phyloP scores from a whole-genome alignment of 2,888 invertebrate species.

The Minunthozetes semirufus region DNA sequence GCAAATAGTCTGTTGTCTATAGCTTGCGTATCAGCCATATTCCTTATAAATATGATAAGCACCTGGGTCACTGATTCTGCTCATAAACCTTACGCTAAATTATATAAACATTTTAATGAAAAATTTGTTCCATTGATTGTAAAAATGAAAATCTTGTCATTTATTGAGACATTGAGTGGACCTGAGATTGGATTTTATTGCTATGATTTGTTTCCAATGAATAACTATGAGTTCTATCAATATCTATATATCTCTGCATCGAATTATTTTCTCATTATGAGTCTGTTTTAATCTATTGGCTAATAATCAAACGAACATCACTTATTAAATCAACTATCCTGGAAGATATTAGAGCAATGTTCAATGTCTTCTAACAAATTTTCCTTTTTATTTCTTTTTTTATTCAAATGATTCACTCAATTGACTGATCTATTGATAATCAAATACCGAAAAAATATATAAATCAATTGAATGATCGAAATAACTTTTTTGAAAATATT shows the following conservation, averaged over 20 bases:
- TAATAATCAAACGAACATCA: too few species aligned
- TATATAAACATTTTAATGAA: background rate
- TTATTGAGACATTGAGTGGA: background rate
- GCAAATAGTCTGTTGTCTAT: background rate
- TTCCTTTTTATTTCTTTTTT: too few species aligned
- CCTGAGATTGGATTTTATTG: background rate
- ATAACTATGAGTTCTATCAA: slow-evolving; percentile 5
- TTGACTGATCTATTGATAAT: too few species aligned
- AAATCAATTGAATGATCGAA: too few species aligned
- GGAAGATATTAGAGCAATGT: too few species aligned
- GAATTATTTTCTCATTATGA: background rate
- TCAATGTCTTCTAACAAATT: too few species aligned
- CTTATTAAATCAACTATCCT: too few species aligned
- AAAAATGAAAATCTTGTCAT: background rate
- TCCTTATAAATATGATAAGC: background rate
- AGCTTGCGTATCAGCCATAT: background rate
- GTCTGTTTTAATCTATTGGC: background rate
- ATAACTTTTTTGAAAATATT: too few species aligned
- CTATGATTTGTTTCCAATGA: slow-evolving; percentile 1
- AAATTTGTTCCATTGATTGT: background rate
- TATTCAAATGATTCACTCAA: too few species aligned
- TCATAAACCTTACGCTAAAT: background rate
- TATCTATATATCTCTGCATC: background rate
- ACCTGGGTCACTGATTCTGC: background rate
- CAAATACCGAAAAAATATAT: too few species aligned